Base-by-base conservation (phyloP, 2,888 invertebrate species). In the Diplolepis rosae region DNA sequence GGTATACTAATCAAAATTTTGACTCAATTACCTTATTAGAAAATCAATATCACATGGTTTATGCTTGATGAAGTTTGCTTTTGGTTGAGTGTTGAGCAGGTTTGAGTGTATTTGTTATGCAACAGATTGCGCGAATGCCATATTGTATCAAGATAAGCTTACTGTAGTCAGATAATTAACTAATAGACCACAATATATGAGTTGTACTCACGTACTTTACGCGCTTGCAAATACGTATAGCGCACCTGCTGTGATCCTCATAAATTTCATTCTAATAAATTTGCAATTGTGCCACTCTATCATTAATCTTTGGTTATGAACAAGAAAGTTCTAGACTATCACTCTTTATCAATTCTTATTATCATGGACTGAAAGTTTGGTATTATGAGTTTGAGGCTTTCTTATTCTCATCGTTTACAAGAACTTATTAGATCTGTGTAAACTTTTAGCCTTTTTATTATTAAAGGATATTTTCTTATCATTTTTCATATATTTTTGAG, bases 101-200 rank as follows among this genome's bases (percentile, higher is more conserved):
- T 70, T 66, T 30, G 54, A 65, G 66, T 68, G 68, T 68, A 72
- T 71, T 75, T 69, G 76, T 76, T 75, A 77, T 48, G 52, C 67
- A 78, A 75, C 76, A 76, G 77, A 80, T 79, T 76, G 78, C 71
- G 69, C 75, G 71, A 51, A 54, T 70, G 66, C 73, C 56, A 48
- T 65, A 50, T 73, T 71, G 69, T 80, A 79, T 78, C 78, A 72
- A 74, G 77, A 78, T 79, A 79, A 81, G 74, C 79, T 73, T 69
- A 69, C 76, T 71, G 75, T 71, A 72, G 76, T 70, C 72, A 74
- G 70, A 74, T 81, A 82, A 83, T 83, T 82, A 82, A 79, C 77
- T 78, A 79, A 83, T 80, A 77, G 75, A 76, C 76, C 69, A 70
- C 75, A 72, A 73, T 77, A 74, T 74, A 76, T 77, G 76, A 70